Base-by-base conservation (phyloP, 2,113 vertebrate genomes). In the Poicephalus meyeri region DNA sequence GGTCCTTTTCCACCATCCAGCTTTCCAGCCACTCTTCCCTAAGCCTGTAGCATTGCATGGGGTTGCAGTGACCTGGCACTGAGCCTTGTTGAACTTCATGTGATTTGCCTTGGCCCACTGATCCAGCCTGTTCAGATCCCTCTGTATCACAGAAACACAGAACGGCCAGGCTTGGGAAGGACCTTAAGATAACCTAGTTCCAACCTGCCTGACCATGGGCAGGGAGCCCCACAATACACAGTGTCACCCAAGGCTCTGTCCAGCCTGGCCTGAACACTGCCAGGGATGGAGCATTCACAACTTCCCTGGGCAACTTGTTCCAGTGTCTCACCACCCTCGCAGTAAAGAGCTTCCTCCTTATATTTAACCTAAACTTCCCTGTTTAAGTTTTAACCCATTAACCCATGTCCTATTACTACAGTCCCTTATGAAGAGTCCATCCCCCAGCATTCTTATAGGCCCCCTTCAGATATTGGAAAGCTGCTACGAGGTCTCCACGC, bases 31-130 rank as follows among this genome's bases (percentile, higher is more conserved):
- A 8, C 46, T 31, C 21, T 19, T 44, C 26, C 20, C 8, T 28
- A 26, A 28, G 13, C 49, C 49, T 41, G 47, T 26, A 14, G 24
- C 14, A n/a, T 24, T 49, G 17, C 47, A 31, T 52, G 14, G 28
- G 28, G 28, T 23, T 39, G 16, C 23, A 10, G 35, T 41, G 69
- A 53, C 19, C 19, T 10, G 11, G 14, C 6, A 55, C 13, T 47
- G 69, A 26, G 4, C 20, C 25, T 47, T 29, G 3, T 23, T 42
- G 29, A 63, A 21, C 17, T 23, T n/a, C 19, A 16, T 11, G 19
- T 7, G 37, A 1, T 10, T 35, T 4, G 17, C 12, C 28, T 58
- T 1, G 0, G 3, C 7, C 12, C 14, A 31, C 7, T 0, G 0
- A 26, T 56, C 31, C 33, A 44, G 13, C 9, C 26, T 61, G 18